A percentile compares a stretch with the other conserved stretches of the same genome.
Conservation (phyloP, 2,113 vertebrate genomes). For the Notothenia coriiceps region DNA sequence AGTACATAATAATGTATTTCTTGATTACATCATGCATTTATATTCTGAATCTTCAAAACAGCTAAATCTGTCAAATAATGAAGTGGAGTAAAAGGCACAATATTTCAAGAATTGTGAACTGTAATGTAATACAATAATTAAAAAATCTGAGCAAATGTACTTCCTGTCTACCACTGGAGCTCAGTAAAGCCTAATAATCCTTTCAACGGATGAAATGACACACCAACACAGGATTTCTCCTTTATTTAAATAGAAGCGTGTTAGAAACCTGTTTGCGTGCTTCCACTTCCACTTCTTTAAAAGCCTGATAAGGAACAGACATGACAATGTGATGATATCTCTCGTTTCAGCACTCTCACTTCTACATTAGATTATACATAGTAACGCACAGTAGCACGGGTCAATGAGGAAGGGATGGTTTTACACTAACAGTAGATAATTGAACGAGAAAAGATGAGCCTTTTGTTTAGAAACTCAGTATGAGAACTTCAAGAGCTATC, state of each 20-base stretch:
- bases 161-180: too few species aligned
- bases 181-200: background rate
- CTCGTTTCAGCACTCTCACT: conserved; percentile 31
- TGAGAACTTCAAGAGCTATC: background rate
- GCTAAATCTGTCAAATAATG: too few species aligned
- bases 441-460: accelerated
- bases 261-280: background rate
- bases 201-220: background rate
- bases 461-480: background rate
- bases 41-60: too few species aligned
- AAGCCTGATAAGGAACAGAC: conserved; percentile 19
- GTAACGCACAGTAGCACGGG: accelerated
- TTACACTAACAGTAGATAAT: background rate
- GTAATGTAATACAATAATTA: too few species aligned
- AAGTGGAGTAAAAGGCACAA: too few species aligned
- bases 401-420: conserved; percentile 26
- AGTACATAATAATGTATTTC: too few species aligned
- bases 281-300: conserved; percentile 14
- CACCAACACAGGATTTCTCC: background rate
- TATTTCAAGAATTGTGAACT: too few species aligned
- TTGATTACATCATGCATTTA: too few species aligned
- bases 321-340: background rate
- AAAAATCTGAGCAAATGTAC: too few species aligned
- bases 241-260: background rate
- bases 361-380: background rate